phyloP scores from a whole-genome alignment of 2,888 invertebrate genomes.

The Meiosimyza platycephala region DNA sequence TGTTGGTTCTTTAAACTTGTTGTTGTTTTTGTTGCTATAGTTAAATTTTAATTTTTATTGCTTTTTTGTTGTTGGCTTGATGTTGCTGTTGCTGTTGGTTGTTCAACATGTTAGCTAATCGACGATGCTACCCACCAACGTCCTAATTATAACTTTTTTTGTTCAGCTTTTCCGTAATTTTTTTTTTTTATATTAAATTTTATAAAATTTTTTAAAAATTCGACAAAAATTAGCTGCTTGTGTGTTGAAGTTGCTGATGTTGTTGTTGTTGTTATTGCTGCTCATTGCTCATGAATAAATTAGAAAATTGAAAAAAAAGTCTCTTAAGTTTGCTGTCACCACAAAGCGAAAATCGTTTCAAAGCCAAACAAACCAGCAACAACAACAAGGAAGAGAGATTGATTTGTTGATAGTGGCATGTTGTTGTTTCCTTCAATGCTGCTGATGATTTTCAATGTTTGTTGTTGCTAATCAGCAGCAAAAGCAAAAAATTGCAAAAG shows the following conservation, averaged over 20 bases:
- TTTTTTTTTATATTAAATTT: slow-evolving; percentile 30
- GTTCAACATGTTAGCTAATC: slow-evolving; percentile 55
- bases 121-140: slow-evolving; percentile 36
- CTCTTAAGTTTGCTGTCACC: slow-evolving; percentile 1
- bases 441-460: slow-evolving; percentile 19
- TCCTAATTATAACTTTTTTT: slow-evolving; percentile 35
- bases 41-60: slow-evolving; percentile 43
- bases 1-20: slow-evolving; percentile 33
- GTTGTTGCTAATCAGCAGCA: slow-evolving; percentile 25
- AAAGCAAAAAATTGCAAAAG: neutral
- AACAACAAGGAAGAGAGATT: neutral
- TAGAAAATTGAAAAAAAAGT: neutral
- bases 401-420: neutral
- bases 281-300: slow-evolving; percentile 6
- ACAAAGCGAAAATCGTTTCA: slow-evolving; percentile 13
- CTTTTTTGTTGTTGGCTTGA: slow-evolving; percentile 36
- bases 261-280: neutral
- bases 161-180: slow-evolving; percentile 28
- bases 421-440: slow-evolving; percentile 19
- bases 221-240: slow-evolving; percentile 5
- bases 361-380: neutral
- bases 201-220: slow-evolving; percentile 25
- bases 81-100: slow-evolving; percentile 39
- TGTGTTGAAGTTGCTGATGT: neutral
- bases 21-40: slow-evolving; percentile 40